A percentile compares a stretch with the other conserved stretches of the same genome.
phyloP scores from a whole-genome alignment of 2,888 invertebrate genomes.

The Strigamia crassipes region DNA sequence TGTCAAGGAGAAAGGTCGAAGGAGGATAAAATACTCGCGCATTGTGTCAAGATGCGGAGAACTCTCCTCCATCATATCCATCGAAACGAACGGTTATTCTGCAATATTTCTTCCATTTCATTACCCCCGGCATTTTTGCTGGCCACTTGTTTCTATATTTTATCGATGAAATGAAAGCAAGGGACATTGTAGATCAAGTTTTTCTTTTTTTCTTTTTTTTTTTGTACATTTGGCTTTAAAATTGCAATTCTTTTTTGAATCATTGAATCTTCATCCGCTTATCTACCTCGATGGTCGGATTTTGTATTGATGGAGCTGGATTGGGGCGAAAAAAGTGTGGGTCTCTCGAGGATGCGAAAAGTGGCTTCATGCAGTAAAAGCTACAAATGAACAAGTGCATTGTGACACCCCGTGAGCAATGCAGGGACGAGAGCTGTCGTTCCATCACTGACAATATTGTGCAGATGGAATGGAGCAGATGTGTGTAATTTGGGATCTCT shows the following conservation, averaged over 20 bases:
- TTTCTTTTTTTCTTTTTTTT: neutral
- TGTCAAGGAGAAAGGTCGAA: constrained; percentile 11
- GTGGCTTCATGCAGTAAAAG: constrained; percentile 28
- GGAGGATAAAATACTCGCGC: neutral
- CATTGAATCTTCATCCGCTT: neutral
- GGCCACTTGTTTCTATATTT: neutral
- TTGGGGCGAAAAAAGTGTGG: neutral
- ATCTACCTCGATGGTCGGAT: neutral
- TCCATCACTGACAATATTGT: neutral
- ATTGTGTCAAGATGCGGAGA: neutral
- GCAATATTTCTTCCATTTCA: neutral
- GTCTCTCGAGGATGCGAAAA: neutral
- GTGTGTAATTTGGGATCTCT: constrained; percentile 18
- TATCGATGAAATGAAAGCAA: neutral
- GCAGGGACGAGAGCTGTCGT: constrained; percentile 6
- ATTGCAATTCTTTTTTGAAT: neutral
- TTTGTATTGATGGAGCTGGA: neutral
- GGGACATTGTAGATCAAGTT: neutral
- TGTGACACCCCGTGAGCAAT: constrained; percentile 22
- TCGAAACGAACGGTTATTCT: neutral
- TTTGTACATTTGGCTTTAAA: neutral
- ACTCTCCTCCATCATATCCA: neutral
- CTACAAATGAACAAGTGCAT: constrained; percentile 21
- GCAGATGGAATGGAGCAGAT: constrained; percentile 7
- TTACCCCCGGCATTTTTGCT: neutral